Evolutionary conservation across 2,888 invertebrate species (phyloP).

Genomic region (Nebria salina): DNA sequence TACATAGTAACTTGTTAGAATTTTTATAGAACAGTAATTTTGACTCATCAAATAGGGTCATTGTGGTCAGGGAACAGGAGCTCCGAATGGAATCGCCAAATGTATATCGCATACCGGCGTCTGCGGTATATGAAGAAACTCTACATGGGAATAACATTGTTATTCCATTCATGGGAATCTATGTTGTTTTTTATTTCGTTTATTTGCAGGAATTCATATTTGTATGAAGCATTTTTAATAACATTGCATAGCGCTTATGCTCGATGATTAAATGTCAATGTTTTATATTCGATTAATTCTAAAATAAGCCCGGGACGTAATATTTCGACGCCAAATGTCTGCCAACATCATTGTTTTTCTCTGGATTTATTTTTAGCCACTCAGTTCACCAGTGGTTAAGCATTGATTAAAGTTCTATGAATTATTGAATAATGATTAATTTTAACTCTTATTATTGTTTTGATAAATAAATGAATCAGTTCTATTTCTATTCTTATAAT

Average conservation of each 20-base stretch:
- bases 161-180: background rate
- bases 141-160: background rate
- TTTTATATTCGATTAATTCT: background rate
- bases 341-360: slow-evolving; percentile 8
- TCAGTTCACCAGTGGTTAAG: background rate
- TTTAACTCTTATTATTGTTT: too few species aligned
- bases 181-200: background rate
- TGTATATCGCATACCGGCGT: background rate
- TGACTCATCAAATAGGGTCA: background rate
- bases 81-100: slow-evolving; percentile 8
- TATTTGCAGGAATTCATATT: background rate
- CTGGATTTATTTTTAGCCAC: background rate
- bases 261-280: too few species aligned
- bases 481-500: too few species aligned
- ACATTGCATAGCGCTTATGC: background rate
- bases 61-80: slow-evolving; percentile 10
- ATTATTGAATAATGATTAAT: background rate
- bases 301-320: slow-evolving; percentile 7
- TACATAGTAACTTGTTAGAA: background rate
- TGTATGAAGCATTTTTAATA: too few species aligned
- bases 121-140: background rate
- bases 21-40: background rate
- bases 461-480: too few species aligned
- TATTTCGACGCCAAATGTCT: slow-evolving; percentile 11
- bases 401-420: background rate